Evolutionary conservation across 2,113 vertebrate genomes (phyloP), one percentile per base, ranked within the genome.

Genomic region (Sinocyclocheilus anophthalmus): DNA sequence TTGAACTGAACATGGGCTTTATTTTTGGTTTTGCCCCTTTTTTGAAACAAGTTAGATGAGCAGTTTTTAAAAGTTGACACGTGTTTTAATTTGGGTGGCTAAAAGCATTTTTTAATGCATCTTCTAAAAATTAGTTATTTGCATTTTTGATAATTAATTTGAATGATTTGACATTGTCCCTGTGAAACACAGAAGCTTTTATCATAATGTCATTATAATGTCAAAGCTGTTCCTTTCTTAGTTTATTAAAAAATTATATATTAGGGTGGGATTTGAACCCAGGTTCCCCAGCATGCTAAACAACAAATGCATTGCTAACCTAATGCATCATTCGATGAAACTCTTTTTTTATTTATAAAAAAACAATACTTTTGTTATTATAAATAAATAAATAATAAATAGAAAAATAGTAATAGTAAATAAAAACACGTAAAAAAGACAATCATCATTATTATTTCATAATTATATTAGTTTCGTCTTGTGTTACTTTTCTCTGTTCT

Each of bases 211-310:
- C 11, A 69, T 69, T 33, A 69, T 37, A 37, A 70, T 37, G 33
- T 10, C 67, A 70, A 70, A 37, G 33, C 5, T 39, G 67, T 70
- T 39, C 33, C 2, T 70, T 70, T 73, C 37, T 45, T n/a, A 73
- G 20, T 12, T 73, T n/a, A 42, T 73, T 73, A 45, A 73, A 73
- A 3, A 73, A 73, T 73, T 45, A 73, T 73, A 73, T 20, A 73
- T 73, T 73, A 42, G 37, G 4, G 37, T 73, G 70, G 37, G 70
- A 73, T 73, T 45, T 73, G 70, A 73, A 73, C 37, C 37, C 37
- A 73, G 16, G 37, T 22, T 2, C 18, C 33, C 18, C 8, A 37
- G 69, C 20, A 45, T 13, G 37, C 70, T 73, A 11, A 73, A 45
- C 70, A 73, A 73, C 37, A 42, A 42, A 39, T 73, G 20, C 37